phyloP scores from a whole-genome alignment of 2,113 vertebrate genomes.

The Myodes glareolus region DNA sequence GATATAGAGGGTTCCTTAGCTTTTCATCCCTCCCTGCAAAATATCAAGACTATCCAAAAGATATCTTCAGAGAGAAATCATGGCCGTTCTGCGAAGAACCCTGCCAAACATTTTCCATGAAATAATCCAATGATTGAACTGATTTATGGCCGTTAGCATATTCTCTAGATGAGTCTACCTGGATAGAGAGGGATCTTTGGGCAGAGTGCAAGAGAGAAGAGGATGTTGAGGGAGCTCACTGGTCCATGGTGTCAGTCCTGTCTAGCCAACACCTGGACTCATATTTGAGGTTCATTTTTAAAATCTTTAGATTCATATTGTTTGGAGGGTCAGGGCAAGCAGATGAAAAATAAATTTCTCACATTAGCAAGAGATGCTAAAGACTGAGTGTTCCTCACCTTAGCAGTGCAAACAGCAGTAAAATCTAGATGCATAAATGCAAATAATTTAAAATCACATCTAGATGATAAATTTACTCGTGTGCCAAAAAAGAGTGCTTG shows the following conservation, averaged over 20 bases:
- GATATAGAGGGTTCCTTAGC: not conserved
- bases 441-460: constrained; percentile 42
- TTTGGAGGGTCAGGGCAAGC: not conserved
- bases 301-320: constrained; percentile 11
- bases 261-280: constrained; percentile 49
- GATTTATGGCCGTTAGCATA: constrained; percentile 71
- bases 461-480: constrained; percentile 31
- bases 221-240: not conserved
- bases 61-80: constrained; percentile 44
- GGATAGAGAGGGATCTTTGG: constrained; percentile 11
- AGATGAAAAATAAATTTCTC: constrained; percentile 66
- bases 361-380: constrained; percentile 28
- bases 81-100: constrained; percentile 33
- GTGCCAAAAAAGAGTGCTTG: not conserved
- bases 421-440: constrained; percentile 47
- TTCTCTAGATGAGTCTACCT: constrained; percentile 17
- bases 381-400: constrained; percentile 5
- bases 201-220: not conserved
- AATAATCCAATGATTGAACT: constrained; percentile 72
- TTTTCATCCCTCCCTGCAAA: not conserved
- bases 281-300: constrained; percentile 33
- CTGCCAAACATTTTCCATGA: constrained; percentile 10
- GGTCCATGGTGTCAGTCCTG: constrained; percentile 20
- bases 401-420: constrained; percentile 40
- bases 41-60: not conserved